phyloP scores from a whole-genome alignment of 2,888 invertebrate species.

The Cephus pulcher region DNA sequence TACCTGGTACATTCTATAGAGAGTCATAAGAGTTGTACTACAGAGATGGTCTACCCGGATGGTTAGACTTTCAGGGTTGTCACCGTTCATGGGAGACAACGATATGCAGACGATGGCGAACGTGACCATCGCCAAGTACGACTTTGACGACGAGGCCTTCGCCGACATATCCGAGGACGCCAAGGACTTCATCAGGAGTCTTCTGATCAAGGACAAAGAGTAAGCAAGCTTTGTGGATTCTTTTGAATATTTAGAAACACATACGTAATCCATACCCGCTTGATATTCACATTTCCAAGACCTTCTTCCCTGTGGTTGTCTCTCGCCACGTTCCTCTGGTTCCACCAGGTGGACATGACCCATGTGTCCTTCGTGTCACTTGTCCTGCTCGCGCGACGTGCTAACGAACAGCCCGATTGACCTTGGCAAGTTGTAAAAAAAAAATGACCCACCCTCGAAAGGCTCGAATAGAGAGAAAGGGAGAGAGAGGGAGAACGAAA shows the following conservation, averaged over 20 bases:
- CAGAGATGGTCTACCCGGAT: neutral
- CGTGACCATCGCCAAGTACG: slow-evolving; percentile 96
- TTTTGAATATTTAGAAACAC: neutral
- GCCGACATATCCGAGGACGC: slow-evolving; percentile 94
- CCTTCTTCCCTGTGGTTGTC: neutral
- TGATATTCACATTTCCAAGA: neutral
- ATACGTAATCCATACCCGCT: neutral
- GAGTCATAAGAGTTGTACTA: neutral
- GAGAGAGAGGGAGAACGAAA: slow-evolving; percentile 26
- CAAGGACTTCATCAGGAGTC: slow-evolving; percentile 93
- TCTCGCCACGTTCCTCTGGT: neutral
- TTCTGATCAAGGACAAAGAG: slow-evolving; percentile 93
- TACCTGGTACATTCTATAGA: neutral
- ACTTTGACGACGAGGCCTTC: slow-evolving; percentile 98
- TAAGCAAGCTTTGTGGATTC: slow-evolving; percentile 69
- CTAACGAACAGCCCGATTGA: slow-evolving; percentile 5
- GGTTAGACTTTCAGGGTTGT: slow-evolving; percentile 89
- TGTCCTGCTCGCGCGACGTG: slow-evolving; percentile 1
- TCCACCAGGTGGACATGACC: neutral
- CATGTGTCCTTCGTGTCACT: neutral
- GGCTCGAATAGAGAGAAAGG: slow-evolving; percentile 9
- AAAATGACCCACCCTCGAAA: neutral
- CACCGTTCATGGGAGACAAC: slow-evolving; percentile 98
- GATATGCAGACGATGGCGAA: slow-evolving; percentile 99
- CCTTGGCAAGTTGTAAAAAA: neutral